phyloP scores from a whole-genome alignment of 2,797 vertebrate genomes.

The Aselliscus stoliczkanus region DNA sequence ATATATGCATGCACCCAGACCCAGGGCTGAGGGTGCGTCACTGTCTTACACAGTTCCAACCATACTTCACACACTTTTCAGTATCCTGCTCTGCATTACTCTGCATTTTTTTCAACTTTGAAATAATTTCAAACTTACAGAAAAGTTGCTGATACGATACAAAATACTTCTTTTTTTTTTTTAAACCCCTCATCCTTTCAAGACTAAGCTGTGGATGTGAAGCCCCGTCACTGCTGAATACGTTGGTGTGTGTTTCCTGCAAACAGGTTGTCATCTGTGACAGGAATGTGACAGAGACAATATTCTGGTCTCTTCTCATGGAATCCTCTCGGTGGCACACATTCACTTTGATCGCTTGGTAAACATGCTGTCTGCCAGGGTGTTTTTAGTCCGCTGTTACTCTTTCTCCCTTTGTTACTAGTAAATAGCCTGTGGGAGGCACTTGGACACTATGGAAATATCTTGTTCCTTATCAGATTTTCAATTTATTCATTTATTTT shows the following conservation, averaged over 20 bases:
- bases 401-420: not conserved
- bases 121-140: not conserved
- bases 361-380: not conserved
- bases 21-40: too few species aligned
- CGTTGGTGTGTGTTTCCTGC: not conserved
- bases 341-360: not conserved
- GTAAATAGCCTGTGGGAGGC: not conserved
- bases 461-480: not conserved
- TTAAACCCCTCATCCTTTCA: not conserved
- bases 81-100: not conserved
- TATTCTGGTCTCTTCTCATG: rapidly evolving
- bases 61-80: not conserved
- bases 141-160: not conserved
- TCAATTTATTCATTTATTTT: not conserved
- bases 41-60: not conserved
- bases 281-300: not conserved
- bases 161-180: not conserved
- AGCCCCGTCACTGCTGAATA: rapidly evolving
- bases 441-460: not conserved
- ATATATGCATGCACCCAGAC: rapidly evolving
- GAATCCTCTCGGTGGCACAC: too few species aligned
- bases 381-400: not conserved
- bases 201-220: not conserved
- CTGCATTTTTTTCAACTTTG: not conserved
- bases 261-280: not conserved